These are phyloP conservation scores for Amazona vittata DNA, from an alignment of 2,113 vertebrate genomes.

Conservation along the genomic window DNA sequence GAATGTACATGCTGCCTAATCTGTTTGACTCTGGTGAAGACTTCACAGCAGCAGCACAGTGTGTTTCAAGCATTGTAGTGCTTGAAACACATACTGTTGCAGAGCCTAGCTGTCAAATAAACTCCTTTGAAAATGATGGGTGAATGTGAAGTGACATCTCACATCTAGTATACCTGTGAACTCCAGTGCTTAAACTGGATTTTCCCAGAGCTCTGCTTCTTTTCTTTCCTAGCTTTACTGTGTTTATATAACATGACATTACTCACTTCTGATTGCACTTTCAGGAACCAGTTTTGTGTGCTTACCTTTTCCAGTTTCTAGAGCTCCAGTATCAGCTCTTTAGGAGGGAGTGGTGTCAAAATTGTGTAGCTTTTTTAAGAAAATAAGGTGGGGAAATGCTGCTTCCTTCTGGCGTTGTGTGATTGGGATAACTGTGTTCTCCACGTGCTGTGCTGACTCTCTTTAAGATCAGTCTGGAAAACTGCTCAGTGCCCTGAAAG, in stretches of 20 bases:
- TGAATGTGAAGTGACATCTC: not conserved
- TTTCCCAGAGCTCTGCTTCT: not conserved
- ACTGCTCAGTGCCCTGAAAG: not conserved
- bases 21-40: not conserved
- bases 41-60: not conserved
- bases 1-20: not conserved
- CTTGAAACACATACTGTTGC: not conserved
- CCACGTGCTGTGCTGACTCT: not conserved
- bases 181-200: not conserved
- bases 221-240: not conserved
- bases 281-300: not conserved
- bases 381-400: not conserved
- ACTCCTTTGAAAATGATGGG: not conserved
- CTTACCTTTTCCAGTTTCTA: not conserved
- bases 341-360: not conserved
- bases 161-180: not conserved
- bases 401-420: not conserved
- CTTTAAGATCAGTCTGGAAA: slow-evolving; percentile 31
- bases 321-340: not conserved
- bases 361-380: not conserved
- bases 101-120: not conserved
- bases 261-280: not conserved
- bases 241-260: not conserved
- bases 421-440: not conserved
- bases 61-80: not conserved